phyloP scores from a whole-genome alignment of 2,113 vertebrate genomes.

The Anas platyrhynchos region DNA sequence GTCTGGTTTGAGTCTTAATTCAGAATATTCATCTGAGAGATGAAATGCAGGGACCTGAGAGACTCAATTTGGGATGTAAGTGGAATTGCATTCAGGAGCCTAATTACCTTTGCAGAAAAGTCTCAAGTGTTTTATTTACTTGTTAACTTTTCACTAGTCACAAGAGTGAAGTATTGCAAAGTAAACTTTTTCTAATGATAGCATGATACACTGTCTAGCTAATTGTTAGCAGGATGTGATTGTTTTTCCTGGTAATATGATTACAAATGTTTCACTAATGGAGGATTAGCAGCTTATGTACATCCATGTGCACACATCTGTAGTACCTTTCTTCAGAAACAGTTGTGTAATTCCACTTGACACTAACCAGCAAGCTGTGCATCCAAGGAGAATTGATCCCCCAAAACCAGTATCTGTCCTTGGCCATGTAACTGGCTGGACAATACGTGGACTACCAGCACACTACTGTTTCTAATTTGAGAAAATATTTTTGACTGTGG shows the following conservation, averaged over 20 bases:
- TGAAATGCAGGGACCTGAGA: background rate
- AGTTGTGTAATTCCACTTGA: background rate
- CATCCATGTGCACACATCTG: background rate
- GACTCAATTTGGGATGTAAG: background rate
- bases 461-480: background rate
- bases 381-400: background rate
- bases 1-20: background rate
- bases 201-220: background rate
- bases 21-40: background rate
- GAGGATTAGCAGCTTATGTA: background rate
- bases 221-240: background rate
- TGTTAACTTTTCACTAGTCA: background rate
- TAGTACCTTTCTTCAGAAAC: background rate
- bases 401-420: background rate
- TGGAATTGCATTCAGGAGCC: background rate
- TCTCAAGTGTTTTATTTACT: background rate
- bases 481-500: background rate
- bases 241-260: background rate
- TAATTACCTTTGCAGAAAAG: background rate
- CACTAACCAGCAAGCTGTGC: background rate
- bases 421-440: background rate
- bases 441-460: accelerated
- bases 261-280: background rate
- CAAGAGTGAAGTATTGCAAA: background rate
- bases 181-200: background rate